Evolutionary conservation across 2,113 vertebrate genomes (phyloP).

Genomic region (Xiphophorus hellerii): DNA sequence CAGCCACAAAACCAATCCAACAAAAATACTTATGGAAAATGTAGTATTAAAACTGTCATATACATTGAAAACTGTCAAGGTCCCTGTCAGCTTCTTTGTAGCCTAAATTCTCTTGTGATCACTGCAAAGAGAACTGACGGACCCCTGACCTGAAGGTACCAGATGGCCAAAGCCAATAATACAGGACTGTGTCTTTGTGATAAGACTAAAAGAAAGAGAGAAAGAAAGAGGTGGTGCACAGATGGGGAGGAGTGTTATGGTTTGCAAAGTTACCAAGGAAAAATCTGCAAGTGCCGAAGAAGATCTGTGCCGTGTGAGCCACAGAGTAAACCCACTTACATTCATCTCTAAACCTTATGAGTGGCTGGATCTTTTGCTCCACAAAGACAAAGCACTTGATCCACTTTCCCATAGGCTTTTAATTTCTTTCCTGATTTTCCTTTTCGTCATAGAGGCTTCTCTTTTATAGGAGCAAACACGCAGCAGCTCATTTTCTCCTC

Average conservation of each 20-base stretch:
- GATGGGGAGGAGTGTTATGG: constrained; percentile 26
- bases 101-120: background rate
- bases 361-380: constrained; percentile 29
- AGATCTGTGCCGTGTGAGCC: constrained; percentile 41
- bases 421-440: constrained; percentile 45
- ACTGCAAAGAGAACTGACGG: constrained; percentile 18
- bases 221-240: constrained; percentile 1
- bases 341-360: constrained; percentile 46
- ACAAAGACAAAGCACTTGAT: constrained; percentile 50
- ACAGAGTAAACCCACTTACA: constrained; percentile 47
- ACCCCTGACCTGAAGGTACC: constrained; percentile 60
- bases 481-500: constrained; percentile 51
- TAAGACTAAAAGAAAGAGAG: constrained; percentile 17
- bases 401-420: constrained; percentile 62
- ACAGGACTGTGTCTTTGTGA: constrained; percentile 43
- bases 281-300: constrained; percentile 39
- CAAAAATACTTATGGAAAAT: no score
- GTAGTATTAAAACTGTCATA: background rate
- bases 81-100: background rate
- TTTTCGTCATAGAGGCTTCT: constrained; percentile 43
- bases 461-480: constrained; percentile 63
- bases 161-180: constrained; percentile 57
- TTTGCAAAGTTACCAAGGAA: constrained; percentile 45
- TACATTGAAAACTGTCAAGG: background rate
- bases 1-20: background rate